These are phyloP conservation scores for Platorchestia sp. DNA, from an alignment of 1,140 invertebrate genomes.

Conservation along the genomic window DNA sequence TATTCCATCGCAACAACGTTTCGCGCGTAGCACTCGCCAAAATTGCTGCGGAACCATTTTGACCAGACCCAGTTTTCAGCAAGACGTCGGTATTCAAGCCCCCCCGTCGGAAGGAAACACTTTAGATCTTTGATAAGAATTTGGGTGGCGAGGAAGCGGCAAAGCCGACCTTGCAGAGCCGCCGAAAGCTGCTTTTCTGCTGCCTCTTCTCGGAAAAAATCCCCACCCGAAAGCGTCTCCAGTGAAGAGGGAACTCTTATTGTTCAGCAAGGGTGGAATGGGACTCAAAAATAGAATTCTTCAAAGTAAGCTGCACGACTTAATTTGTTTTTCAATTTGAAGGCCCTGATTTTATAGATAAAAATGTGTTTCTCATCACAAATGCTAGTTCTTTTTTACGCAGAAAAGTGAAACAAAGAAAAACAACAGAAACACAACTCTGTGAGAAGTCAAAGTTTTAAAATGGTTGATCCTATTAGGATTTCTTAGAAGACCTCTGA, in stretches of 20 bases:
- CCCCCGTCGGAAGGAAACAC: slow-evolving; percentile 39
- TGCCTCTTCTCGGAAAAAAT: slow-evolving; percentile 6
- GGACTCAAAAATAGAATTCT: not conserved
- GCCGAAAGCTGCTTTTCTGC: slow-evolving; percentile 36
- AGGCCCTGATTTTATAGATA: not conserved
- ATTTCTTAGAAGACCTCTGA: not conserved
- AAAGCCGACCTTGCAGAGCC: slow-evolving; percentile 39
- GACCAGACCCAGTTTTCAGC: not conserved
- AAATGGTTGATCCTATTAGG: not conserved
- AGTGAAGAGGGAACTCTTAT: not conserved
- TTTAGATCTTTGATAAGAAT: slow-evolving; percentile 55
- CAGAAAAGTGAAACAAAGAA: not conserved
- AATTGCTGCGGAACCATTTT: not conserved
- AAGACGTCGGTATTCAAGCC: slow-evolving; percentile 13
- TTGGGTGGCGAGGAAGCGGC: slow-evolving; percentile 9
- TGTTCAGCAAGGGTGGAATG: not conserved
- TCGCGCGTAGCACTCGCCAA: not conserved
- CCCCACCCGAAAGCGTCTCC: not conserved
- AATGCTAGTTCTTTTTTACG: not conserved
- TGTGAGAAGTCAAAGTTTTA: not conserved
- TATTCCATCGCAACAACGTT: not conserved
- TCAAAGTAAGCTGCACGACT: not conserved
- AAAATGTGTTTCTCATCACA: not conserved
- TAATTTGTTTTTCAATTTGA: not conserved
- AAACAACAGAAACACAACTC: not conserved